phyloP scores from a whole-genome alignment of 1,140 invertebrate species.

The Brachionus asplanchnoidis region DNA sequence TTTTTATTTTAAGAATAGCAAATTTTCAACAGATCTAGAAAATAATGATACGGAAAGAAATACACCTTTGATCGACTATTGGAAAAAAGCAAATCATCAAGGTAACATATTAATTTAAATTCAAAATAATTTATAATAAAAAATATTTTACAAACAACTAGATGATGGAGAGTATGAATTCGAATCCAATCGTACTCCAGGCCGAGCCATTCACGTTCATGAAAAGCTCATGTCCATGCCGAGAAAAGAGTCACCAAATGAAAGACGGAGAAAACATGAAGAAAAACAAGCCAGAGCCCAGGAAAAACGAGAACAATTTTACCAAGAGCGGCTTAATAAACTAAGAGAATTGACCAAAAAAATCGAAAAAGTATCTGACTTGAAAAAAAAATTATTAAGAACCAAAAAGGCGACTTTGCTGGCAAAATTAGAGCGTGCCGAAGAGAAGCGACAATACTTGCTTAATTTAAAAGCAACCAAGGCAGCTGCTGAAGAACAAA shows the following conservation, averaged over 20 bases:
- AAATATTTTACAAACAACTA: slow-evolving; percentile 55
- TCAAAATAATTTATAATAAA: background rate
- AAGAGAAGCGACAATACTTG: slow-evolving; percentile 78
- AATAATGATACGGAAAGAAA: slow-evolving; percentile 17
- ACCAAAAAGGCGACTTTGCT: slow-evolving; percentile 78
- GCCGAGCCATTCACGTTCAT: slow-evolving; percentile 79
- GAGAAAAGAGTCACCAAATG: slow-evolving; percentile 63
- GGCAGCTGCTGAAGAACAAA: slow-evolving; percentile 93
- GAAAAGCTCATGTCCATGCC: slow-evolving; percentile 86
- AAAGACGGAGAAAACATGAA: slow-evolving; percentile 63
- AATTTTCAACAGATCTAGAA: slow-evolving; percentile 13
- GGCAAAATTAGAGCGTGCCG: slow-evolving; percentile 76
- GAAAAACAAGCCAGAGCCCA: slow-evolving; percentile 70
- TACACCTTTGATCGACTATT: slow-evolving; percentile 6
- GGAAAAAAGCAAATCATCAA: background rate
- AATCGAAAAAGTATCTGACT: slow-evolving; percentile 74
- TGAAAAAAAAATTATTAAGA: slow-evolving; percentile 76
- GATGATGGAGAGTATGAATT: slow-evolving; percentile 61
- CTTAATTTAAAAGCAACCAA: slow-evolving; percentile 78
- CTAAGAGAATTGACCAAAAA: slow-evolving; percentile 77
- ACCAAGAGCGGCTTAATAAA: slow-evolving; percentile 76
- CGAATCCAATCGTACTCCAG: slow-evolving; percentile 66
- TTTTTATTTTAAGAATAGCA: background rate
- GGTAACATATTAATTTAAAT: background rate
- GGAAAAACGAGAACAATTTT: slow-evolving; percentile 66